Conservation (phyloP, 2,797 vertebrate species). For the Poecilia wingei region DNA sequence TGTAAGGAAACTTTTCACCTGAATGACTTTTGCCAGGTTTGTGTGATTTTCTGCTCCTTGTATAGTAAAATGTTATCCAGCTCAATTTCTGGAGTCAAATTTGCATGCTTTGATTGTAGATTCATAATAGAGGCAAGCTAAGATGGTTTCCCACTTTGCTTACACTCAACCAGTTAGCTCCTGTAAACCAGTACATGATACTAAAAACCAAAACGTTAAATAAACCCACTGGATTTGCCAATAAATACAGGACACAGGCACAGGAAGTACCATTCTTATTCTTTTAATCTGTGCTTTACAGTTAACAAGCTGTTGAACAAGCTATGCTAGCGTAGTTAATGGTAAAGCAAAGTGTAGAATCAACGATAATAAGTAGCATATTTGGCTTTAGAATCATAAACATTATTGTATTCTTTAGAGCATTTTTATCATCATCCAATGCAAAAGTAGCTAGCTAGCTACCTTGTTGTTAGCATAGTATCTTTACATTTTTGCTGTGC, state of each 20-base stretch:
- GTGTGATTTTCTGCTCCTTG: not conserved
- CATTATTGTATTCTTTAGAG: not conserved
- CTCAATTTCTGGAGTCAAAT: not conserved
- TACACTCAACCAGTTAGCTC: not conserved
- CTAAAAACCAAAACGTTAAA: not conserved
- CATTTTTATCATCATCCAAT: not conserved
- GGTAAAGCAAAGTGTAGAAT: not conserved
- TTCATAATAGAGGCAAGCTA: not conserved
- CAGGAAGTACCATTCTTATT: not conserved
- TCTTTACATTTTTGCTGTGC: not conserved
- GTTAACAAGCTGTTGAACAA: not conserved
- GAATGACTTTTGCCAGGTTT: not conserved
- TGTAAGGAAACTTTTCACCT: not conserved
- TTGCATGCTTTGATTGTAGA: not conserved
- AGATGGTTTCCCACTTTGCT: not conserved
- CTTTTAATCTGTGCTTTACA: not conserved
- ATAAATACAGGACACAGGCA: not conserved
- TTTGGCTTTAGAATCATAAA: not conserved
- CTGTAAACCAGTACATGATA: not conserved
- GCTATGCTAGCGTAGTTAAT: not conserved
- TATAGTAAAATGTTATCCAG: not conserved
- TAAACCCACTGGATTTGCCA: not conserved
- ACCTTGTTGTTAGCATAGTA: not conserved
- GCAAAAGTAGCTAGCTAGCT: not conserved
- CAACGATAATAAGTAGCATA: not conserved